Conservation (phyloP, 2,113 vertebrate genomes). For the Dryoscopus gambensis region DNA sequence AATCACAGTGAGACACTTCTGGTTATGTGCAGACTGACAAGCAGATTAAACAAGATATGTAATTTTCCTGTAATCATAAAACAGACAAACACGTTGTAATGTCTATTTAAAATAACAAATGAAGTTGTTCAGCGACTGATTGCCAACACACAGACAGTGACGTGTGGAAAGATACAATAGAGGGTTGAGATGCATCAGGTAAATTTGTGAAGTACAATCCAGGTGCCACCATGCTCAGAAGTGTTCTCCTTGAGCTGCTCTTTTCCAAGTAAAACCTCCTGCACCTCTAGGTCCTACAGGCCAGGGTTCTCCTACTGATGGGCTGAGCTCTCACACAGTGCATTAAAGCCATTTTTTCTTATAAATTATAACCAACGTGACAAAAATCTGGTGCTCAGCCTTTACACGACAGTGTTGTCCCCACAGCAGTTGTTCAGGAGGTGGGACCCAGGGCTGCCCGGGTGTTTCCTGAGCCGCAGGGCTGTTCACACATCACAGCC, state of each 20-base stretch:
- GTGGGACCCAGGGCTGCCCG: no score
- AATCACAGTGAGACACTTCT: neutral
- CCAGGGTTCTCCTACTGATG: neutral
- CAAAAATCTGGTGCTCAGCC: neutral
- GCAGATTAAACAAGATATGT: neutral
- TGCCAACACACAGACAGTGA: neutral
- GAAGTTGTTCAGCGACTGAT: neutral
- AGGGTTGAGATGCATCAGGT: neutral
- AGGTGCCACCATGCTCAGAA: neutral
- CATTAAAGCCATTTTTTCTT: neutral
- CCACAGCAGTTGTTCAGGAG: neutral
- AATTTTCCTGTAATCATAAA: neutral
- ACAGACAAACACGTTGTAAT: neutral
- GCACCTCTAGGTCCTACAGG: no score
- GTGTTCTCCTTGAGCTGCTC: neutral
- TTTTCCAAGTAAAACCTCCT: neutral
- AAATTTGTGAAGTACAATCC: neutral
- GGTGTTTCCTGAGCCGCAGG: neutral
- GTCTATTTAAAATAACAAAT: neutral
- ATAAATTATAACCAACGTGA: neutral
- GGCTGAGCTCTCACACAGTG: neutral
- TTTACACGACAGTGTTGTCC: rapidly evolving
- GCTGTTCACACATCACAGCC: neutral
- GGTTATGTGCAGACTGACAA: neutral
- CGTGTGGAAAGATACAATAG: neutral